Conservation (phyloP, 2,888 invertebrate species). For the Nomada lathburiana region DNA sequence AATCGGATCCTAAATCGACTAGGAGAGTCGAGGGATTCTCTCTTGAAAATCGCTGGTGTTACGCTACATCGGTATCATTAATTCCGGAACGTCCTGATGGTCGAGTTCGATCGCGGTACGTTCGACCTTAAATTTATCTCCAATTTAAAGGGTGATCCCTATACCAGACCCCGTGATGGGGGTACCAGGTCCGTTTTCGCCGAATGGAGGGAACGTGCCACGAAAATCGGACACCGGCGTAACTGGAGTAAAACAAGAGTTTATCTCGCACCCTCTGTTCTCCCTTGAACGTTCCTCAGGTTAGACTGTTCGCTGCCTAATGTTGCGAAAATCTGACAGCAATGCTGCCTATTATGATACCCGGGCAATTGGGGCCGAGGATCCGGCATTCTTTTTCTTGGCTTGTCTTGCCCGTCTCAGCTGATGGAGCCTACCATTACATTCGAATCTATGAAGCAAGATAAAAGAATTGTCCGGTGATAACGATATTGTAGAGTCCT, state of each 20-base stretch:
- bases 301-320: slow-evolving; percentile 33
- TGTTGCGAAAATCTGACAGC: slow-evolving; percentile 17
- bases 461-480: too few species aligned
- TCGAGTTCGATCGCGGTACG: slow-evolving; percentile 22
- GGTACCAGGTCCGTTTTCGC: not conserved
- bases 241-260: not conserved
- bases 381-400: not conserved
- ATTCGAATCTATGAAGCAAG: too few species aligned
- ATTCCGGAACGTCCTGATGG: slow-evolving; percentile 30
- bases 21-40: slow-evolving; percentile 1
- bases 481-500: too few species aligned
- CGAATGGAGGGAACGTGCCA: not conserved
- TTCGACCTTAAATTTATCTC: slow-evolving; percentile 21
- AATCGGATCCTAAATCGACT: slow-evolving; percentile 30
- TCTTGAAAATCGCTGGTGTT: slow-evolving; percentile 13
- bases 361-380: not conserved
- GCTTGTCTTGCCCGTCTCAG: too few species aligned
- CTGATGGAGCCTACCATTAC: too few species aligned
- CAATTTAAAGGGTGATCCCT: slow-evolving; percentile 6
- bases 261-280: not conserved
- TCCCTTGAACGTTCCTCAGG: slow-evolving; percentile 22
- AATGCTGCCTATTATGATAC: not conserved
- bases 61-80: slow-evolving; percentile 39
- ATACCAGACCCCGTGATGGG: not conserved
- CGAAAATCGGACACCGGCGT: not conserved